phyloP scores from a whole-genome alignment of 1,140 invertebrate species.

The Drosophila bipectinata region DNA sequence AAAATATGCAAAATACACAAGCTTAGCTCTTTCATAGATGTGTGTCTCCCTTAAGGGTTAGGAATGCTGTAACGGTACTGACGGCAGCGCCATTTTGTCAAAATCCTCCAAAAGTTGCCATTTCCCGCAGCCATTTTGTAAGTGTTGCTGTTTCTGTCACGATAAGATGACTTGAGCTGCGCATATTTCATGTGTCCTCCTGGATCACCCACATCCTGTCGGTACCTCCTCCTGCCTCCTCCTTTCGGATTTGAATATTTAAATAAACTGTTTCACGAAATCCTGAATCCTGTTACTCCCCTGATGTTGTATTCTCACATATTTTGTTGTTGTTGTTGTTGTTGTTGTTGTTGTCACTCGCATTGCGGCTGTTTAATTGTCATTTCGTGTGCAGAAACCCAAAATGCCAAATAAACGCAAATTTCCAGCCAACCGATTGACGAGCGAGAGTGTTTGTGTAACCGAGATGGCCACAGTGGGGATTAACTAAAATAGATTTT shows the following conservation, averaged over 20 bases:
- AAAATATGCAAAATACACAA: not conserved
- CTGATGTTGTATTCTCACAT: not conserved
- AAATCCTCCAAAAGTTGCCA: not conserved
- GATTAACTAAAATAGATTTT: not conserved
- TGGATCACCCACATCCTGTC: too few relatives aligned
- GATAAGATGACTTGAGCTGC: constrained; percentile 22
- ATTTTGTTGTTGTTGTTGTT: not conserved
- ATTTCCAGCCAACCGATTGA: constrained; percentile 24
- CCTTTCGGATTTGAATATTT: constrained; percentile 53
- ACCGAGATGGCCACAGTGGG: constrained; percentile 21
- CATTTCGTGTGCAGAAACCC: constrained; percentile 58
- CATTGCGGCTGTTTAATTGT: constrained; percentile 63
- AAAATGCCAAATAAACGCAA: constrained; percentile 63
- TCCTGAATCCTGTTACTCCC: not conserved
- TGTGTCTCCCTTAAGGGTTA: not conserved
- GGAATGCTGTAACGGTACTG: not conserved
- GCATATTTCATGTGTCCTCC: constrained; percentile 24
- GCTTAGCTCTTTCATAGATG: not conserved
- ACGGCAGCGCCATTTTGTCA: not conserved
- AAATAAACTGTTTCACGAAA: constrained; percentile 39
- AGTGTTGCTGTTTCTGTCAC: constrained; percentile 23
- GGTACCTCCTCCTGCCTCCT: not conserved
- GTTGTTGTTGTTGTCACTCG: constrained; percentile 27
- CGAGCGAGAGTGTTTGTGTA: constrained; percentile 19
- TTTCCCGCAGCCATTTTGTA: constrained; percentile 5